These are phyloP conservation scores for Eupleurogrammus muticus DNA, from an alignment of 2,797 vertebrate species.

Conservation along the genomic window DNA sequence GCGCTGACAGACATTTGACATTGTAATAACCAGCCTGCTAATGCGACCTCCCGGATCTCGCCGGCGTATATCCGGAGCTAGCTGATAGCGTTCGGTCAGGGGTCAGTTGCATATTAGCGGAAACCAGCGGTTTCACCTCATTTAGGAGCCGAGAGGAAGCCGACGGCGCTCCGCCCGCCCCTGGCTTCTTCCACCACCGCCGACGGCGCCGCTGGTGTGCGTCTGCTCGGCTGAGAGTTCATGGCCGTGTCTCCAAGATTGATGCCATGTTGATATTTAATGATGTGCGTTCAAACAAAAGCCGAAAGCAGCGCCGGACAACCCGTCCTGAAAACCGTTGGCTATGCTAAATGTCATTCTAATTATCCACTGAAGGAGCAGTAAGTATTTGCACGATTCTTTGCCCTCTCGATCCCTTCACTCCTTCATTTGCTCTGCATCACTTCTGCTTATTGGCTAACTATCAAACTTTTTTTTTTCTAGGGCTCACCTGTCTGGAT, in stretches of 20 bases:
- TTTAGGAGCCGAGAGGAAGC: constrained; percentile 55
- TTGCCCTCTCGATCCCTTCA: constrained; percentile 32
- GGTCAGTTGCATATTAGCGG: constrained; percentile 63
- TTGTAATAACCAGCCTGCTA: constrained; percentile 58
- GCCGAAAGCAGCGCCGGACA: constrained; percentile 42
- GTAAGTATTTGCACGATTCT: constrained; percentile 79
- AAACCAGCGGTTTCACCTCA: constrained; percentile 56
- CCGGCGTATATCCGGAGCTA: constrained; percentile 37
- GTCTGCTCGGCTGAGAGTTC: constrained; percentile 75
- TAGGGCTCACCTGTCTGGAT: background rate
- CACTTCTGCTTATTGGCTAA: constrained; percentile 19
- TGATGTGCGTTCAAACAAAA: constrained; percentile 75
- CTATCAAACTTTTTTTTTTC: constrained; percentile 2
- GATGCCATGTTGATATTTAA: constrained; percentile 85
- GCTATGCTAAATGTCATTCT: constrained; percentile 83
- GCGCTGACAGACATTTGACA: constrained; percentile 69
- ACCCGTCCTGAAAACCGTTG: constrained; percentile 42
- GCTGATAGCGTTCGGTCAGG: constrained; percentile 46
- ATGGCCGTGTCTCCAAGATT: constrained; percentile 63
- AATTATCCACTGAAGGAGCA: constrained; percentile 78
- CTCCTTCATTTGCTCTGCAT: constrained; percentile 12
- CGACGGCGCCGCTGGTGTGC: constrained; percentile 68
- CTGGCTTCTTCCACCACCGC: constrained; percentile 27
- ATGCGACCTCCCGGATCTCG: constrained; percentile 56
- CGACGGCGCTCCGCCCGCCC: constrained; percentile 48